Base-by-base conservation (phyloP, 1,140 invertebrate genomes). In the Drosophila malerkotliana region DNA sequence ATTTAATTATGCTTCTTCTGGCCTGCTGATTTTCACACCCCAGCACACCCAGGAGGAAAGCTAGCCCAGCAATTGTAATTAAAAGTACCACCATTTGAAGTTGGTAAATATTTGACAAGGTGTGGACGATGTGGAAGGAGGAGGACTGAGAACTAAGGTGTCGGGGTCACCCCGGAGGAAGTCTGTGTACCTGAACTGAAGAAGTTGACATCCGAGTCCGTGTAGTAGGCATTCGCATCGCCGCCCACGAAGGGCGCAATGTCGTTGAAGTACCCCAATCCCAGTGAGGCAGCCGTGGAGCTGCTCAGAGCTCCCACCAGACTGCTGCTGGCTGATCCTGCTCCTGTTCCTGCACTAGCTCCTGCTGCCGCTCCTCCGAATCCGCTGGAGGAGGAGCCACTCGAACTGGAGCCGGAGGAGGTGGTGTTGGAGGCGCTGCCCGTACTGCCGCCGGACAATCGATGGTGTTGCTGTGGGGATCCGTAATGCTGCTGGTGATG, bases 201-300 rank as follows among this genome's bases (percentile, higher is more conserved):
- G 79, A 91, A 91, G 72, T 91, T 91, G 54, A 91, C 82, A 91
- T 91, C 90, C 68, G 90, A 74, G 14, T 90, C 88, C 34, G 88
- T 90, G 72, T 90, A 90, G 45, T 90, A 90, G 24, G 88, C 62
- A 56, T 80, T 90, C 32, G 68, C 78, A 44, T 87, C 85, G 21
- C 90, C 85, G 21, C 82, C 71, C 34, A 64, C 79, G 71, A 87
- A 91, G 41, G 83, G 79, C 55, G 81, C 49, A 53, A 90, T 88
- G 41, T 91, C 90, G 52, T 91, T 91, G 44, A 91, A 91, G 75
- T 90, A 91, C 4, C 87, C 90, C 52, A 91, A 63, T 5, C 90
- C 90, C 49, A 91, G 55, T 0, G 90, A 90, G 1, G 90, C 90
- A 2, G 90, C 90, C 21, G 89, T 91, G 5, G 79, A 69, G 59